Evolutionary conservation across 2,888 invertebrate genomes (phyloP).

Genomic region (Limnephilus marmoratus): DNA sequence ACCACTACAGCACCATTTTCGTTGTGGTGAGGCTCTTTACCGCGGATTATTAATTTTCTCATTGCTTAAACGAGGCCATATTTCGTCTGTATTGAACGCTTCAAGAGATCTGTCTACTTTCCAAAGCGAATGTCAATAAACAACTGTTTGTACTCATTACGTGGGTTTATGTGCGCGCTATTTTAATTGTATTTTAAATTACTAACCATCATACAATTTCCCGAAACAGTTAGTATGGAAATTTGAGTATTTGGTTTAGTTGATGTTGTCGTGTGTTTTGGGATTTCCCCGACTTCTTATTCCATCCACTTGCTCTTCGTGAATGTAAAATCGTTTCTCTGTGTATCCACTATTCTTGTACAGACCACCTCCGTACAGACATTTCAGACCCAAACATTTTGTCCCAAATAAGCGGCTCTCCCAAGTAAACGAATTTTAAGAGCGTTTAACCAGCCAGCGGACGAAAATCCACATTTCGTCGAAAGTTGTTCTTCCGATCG

Average conservation of each 20-base stretch:
- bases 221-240: background rate
- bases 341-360: no score
- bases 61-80: background rate
- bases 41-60: background rate
- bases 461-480: no score
- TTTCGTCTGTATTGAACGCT: background rate
- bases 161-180: no score
- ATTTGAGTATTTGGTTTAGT: background rate
- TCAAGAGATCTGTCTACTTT: background rate
- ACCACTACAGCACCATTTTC: background rate
- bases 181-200: background rate
- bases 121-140: background rate
- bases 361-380: no score
- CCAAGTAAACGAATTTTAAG: no score
- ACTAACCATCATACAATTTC: background rate
- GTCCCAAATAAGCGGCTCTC: no score
- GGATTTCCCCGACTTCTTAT: background rate
- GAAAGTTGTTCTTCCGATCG: no score
- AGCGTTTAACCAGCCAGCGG: no score
- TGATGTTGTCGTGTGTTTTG: no score
- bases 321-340: no score
- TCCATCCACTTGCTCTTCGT: background rate
- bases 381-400: no score
- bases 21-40: background rate
- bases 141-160: no score